phyloP scores from a whole-genome alignment of 2,113 vertebrate species.

The Condylura cristata region DNA sequence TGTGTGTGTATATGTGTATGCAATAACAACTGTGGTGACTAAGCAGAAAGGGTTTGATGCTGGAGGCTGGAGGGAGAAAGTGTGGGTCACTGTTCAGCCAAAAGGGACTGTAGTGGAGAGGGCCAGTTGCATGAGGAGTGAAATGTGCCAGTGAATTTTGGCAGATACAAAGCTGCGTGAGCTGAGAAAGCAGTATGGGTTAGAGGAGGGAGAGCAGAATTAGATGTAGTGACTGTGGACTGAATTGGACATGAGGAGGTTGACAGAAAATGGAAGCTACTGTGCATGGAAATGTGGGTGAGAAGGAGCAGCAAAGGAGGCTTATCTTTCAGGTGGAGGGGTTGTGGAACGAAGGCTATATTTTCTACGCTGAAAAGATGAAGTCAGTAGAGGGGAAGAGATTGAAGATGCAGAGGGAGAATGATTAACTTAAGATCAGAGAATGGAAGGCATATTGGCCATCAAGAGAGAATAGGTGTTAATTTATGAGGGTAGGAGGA shows the following conservation, averaged over 20 bases:
- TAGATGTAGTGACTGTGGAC: background rate
- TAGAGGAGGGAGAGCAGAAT: background rate
- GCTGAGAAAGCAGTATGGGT: background rate
- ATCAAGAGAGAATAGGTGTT: background rate
- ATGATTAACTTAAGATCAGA: background rate
- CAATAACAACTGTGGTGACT: background rate
- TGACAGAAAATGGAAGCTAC: background rate
- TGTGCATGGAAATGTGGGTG: background rate
- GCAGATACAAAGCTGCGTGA: background rate
- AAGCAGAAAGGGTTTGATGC: background rate
- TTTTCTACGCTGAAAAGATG: background rate
- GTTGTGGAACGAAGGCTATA: background rate
- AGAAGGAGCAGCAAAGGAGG: background rate
- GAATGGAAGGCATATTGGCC: background rate
- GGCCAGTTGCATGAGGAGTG: background rate
- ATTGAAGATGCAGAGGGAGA: background rate
- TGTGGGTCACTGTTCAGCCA: fast-evolving
- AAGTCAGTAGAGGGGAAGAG: background rate
- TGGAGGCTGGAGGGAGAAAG: background rate
- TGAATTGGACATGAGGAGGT: background rate
- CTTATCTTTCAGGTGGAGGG: background rate
- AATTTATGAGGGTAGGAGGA: background rate
- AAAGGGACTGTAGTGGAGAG: background rate
- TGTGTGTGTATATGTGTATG: background rate
- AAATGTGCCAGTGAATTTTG: background rate